Percentiles rank a stretch among this genome's conserved stretches.
Conservation (phyloP, 2,113 vertebrate species). For the Procavia capensis region DNA sequence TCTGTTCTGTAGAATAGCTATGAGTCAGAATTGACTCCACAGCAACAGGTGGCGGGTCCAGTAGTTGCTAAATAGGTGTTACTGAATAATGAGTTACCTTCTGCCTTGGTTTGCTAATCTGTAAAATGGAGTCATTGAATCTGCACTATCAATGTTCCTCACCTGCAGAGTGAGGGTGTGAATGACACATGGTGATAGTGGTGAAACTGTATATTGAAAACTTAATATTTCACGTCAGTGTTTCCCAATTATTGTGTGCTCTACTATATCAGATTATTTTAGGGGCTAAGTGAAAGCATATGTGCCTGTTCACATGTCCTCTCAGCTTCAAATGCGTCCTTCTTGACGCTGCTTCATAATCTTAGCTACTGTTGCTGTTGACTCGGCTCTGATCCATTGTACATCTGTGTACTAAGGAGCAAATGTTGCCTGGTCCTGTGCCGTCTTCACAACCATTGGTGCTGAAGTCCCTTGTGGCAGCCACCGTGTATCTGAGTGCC, state of each 20-base stretch:
- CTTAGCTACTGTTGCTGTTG: not conserved
- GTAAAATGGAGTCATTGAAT: not conserved
- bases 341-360: not conserved
- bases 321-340: not conserved
- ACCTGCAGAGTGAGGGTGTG: not conserved
- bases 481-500: not conserved
- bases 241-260: not conserved
- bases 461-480: not conserved
- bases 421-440: not conserved
- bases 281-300: not conserved
- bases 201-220: not conserved
- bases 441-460: not conserved
- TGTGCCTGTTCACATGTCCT: not conserved
- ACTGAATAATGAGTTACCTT: not conserved
- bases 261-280: not conserved
- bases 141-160: not conserved
- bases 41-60: not conserved
- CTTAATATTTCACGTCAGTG: not conserved
- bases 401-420: not conserved
- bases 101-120: not conserved
- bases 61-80: not conserved
- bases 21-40: not conserved
- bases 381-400: not conserved
- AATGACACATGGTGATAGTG: not conserved
- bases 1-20: no score